Conservation (phyloP, 92 coral and sea anemone genomes). For the Porites divaricata region DNA sequence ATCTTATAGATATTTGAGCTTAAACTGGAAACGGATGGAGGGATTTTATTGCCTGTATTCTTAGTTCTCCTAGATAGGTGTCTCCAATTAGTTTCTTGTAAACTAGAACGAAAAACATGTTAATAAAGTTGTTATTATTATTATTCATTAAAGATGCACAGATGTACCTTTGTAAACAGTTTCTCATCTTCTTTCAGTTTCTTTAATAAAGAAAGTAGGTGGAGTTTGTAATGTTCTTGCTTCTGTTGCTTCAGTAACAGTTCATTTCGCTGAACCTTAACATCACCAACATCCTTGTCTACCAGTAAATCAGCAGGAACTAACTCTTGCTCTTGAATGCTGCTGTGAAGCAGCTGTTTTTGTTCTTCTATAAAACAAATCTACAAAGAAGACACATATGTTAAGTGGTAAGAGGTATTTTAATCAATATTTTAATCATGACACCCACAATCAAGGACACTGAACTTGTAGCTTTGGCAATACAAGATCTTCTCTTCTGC, state of each 20-base stretch:
- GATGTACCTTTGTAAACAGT: conserved; percentile 22
- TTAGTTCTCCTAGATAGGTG: too few relatives aligned
- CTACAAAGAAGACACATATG: conserved; percentile 36
- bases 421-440: neutral
- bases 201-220: conserved; percentile 63
- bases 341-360: conserved; percentile 69
- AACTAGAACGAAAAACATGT: too few relatives aligned
- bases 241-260: conserved; percentile 74
- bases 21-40: too few relatives aligned
- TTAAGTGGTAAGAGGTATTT: neutral
- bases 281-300: conserved; percentile 66
- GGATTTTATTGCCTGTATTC: too few relatives aligned
- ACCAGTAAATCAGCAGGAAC: conserved; percentile 27
- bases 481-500: too few relatives aligned
- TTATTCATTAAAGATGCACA: too few relatives aligned
- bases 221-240: conserved; percentile 72
- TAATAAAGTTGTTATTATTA: too few relatives aligned
- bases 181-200: conserved; percentile 60
- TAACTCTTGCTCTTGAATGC: conserved; percentile 61
- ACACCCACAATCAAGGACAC: too few relatives aligned
- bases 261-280: conserved; percentile 76
- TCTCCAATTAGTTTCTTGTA: too few relatives aligned
- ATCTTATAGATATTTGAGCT: too few relatives aligned
- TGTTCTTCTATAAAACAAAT: conserved; percentile 90
- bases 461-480: too few relatives aligned